These are phyloP conservation scores for Carabus problematicus DNA, from an alignment of 2,888 invertebrate genomes.

Conservation along the genomic window DNA sequence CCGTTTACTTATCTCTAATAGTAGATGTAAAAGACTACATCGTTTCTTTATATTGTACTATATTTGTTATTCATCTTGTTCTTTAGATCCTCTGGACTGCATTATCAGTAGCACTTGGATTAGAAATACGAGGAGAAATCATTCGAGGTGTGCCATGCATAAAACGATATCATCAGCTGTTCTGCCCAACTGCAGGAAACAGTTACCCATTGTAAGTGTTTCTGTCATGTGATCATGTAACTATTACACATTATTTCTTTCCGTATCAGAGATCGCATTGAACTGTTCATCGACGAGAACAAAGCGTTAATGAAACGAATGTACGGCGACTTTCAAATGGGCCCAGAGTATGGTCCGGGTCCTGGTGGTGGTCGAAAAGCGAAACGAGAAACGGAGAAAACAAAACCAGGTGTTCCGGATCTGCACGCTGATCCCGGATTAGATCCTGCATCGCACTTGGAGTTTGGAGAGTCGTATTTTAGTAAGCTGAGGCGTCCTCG, in stretches of 20 bases:
- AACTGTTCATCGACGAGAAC: constrained; percentile 91
- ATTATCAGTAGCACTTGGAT: constrained; percentile 82
- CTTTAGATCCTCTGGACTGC: constrained; percentile 90
- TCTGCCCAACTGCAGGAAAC: constrained; percentile 90
- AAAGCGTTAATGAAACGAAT: constrained; percentile 92
- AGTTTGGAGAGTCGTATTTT: constrained; percentile 63
- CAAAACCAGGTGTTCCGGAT: constrained; percentile 66
- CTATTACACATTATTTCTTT: constrained; percentile 27
- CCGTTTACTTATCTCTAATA: too few relatives aligned
- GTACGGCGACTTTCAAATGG: constrained; percentile 88
- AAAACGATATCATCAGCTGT: constrained; percentile 86
- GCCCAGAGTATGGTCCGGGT: constrained; percentile 63
- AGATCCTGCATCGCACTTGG: constrained; percentile 54
- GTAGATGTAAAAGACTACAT: too few relatives aligned
- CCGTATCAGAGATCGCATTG: constrained; percentile 82
- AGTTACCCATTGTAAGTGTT: constrained; percentile 86
- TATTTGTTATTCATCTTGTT: background rate
- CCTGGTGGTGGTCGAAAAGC: constrained; percentile 56
- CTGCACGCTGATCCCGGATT: constrained; percentile 62
- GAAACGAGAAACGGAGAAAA: constrained; percentile 54
- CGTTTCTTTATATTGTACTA: background rate
- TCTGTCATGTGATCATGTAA: constrained; percentile 10
- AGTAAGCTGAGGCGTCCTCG: constrained; percentile 64
- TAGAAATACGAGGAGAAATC: constrained; percentile 86
- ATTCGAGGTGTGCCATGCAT: constrained; percentile 90